A percentile compares a stretch with the other conserved stretches of the same genome.
phyloP scores from a whole-genome alignment of 2,797 vertebrate genomes.

The Tragelaphus oryx region DNA sequence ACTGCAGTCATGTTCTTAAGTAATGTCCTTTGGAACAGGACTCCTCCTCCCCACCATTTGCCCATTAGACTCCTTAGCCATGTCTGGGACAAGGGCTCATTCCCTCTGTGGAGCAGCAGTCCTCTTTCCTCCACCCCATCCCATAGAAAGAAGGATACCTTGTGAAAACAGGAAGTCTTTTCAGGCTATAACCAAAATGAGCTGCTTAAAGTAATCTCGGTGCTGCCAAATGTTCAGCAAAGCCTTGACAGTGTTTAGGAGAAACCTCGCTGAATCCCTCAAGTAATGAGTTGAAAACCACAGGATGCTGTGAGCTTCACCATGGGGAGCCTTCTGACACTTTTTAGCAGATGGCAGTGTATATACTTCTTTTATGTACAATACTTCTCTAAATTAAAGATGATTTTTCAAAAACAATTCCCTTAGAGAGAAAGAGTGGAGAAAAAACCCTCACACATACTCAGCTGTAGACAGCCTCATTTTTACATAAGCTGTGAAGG shows the following conservation, averaged over 20 bases:
- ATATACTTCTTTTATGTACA: slow-evolving; percentile 53
- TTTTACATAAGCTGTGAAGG: slow-evolving; percentile 38
- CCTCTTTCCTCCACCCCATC: rapidly evolving
- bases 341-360: slow-evolving; percentile 60
- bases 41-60: no score
- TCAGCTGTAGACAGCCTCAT: slow-evolving; percentile 24
- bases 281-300: slow-evolving; percentile 51
- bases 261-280: slow-evolving; percentile 3
- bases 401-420: slow-evolving; percentile 66
- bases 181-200: slow-evolving; percentile 57
- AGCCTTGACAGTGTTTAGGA: slow-evolving; percentile 45
- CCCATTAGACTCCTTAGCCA: background rate
- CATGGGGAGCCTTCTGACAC: slow-evolving; percentile 49
- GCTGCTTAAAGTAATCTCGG: slow-evolving; percentile 40
- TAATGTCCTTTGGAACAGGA: background rate
- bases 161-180: slow-evolving; percentile 41
- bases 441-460: background rate
- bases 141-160: background rate
- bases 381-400: slow-evolving; percentile 65
- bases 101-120: background rate
- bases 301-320: background rate
- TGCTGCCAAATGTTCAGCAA: slow-evolving; percentile 57
- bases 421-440: background rate
- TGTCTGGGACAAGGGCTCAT: background rate
- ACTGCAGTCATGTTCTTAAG: background rate